Evolutionary conservation across 1,140 invertebrate species (phyloP).

Genomic region (Tenebrio molitor): DNA sequence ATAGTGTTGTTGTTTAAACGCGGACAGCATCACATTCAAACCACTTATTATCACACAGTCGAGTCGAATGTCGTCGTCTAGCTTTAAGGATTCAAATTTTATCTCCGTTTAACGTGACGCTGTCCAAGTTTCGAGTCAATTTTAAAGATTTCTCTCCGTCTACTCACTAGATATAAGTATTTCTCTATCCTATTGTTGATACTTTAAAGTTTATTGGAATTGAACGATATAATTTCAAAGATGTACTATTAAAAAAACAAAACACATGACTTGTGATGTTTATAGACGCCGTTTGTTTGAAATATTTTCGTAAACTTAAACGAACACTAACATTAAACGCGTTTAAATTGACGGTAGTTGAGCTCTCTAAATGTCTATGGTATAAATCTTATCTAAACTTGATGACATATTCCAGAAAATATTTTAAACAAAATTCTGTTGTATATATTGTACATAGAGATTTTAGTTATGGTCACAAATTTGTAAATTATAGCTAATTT

Average conservation of each 20-base stretch:
- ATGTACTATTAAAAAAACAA: conserved; percentile 47
- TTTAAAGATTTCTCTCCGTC: conserved; percentile 62
- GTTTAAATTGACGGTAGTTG: conserved; percentile 39
- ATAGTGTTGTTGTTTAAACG: conserved; percentile 44
- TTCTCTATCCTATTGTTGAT: conserved; percentile 64
- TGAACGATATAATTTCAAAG: conserved; percentile 49
- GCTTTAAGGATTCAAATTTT: conserved; percentile 45
- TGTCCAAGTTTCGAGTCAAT: conserved; percentile 61
- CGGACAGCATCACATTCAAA: conserved; percentile 40
- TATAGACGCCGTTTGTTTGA: conserved; percentile 53
- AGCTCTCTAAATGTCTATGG: conserved; percentile 35
- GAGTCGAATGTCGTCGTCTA: conserved; percentile 21
- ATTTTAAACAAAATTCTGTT: conserved; percentile 60
- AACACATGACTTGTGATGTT: conserved; percentile 54
- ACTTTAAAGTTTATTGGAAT: conserved; percentile 64
- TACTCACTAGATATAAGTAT: conserved; percentile 58
- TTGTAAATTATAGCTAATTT: conserved; percentile 62
- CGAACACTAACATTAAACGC: conserved; percentile 37
- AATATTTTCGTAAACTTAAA: conserved; percentile 56
- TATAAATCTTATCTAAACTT: conserved; percentile 46
- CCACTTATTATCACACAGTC: conserved; percentile 25
- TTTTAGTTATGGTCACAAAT: conserved; percentile 57
- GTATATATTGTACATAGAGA: conserved; percentile 62
- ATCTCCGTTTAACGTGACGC: conserved; percentile 43
- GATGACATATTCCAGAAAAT: conserved; percentile 50